Percentiles rank a stretch among this genome's conserved stretches.
Evolutionary conservation across 2,888 invertebrate species (phyloP).

Genomic region (Epinotia nisella): DNA sequence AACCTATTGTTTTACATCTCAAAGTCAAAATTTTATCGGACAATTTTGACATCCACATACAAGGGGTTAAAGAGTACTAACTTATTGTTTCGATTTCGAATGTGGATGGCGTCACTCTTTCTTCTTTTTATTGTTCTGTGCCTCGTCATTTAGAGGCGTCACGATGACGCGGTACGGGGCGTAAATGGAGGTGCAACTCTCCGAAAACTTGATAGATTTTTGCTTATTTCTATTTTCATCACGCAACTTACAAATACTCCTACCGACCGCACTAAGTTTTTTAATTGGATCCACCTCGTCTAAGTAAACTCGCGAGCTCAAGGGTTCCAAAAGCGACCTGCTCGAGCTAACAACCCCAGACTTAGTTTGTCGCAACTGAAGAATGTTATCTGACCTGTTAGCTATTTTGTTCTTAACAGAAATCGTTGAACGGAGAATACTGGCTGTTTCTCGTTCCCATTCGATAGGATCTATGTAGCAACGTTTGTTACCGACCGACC

Average conservation of each 20-base stretch:
- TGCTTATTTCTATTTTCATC: conserved; percentile 68
- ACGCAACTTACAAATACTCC: conserved; percentile 73
- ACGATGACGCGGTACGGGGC: conserved; percentile 72
- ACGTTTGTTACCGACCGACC: conserved; percentile 82
- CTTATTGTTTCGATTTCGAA: conserved; percentile 42
- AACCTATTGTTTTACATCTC: too few relatives aligned
- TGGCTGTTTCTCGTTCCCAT: conserved; percentile 85
- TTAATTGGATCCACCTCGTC: conserved; percentile 70
- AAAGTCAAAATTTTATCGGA: too few relatives aligned
- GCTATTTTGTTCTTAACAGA: conserved; percentile 76
- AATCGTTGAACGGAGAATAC: conserved; percentile 79
- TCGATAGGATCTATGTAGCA: conserved; percentile 81
- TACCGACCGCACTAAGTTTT: conserved; percentile 77
- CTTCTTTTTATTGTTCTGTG: conserved; percentile 57
- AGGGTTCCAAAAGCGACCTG: conserved; percentile 59
- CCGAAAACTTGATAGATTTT: conserved; percentile 72
- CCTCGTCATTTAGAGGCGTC: conserved; percentile 69
- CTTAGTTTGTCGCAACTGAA: conserved; percentile 67
- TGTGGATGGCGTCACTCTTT: conserved; percentile 47
- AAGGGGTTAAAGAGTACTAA: not conserved
- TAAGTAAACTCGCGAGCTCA: conserved; percentile 60
- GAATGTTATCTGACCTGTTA: conserved; percentile 60
- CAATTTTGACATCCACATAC: too few relatives aligned
- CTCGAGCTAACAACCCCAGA: conserved; percentile 63
- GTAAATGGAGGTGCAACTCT: conserved; percentile 75